Evolutionary conservation across 1,140 invertebrate species (phyloP).

Genomic region (Drosophila littoralis): DNA sequence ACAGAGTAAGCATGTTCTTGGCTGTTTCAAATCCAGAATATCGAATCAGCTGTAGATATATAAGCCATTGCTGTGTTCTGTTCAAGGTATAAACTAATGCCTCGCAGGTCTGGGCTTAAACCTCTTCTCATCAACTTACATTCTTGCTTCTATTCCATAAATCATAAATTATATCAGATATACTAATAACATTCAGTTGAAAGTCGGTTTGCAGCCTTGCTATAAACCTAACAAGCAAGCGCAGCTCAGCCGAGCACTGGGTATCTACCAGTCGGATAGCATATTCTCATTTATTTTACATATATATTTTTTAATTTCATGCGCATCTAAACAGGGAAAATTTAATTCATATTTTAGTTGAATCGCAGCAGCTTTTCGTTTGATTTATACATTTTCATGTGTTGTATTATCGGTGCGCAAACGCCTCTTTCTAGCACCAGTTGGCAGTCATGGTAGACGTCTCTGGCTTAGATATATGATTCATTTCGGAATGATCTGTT

Average conservation of each 20-base stretch:
- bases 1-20: too few relatives aligned
- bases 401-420: conserved; percentile 69
- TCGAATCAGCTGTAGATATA: too few relatives aligned
- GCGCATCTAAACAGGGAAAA: conserved; percentile 43
- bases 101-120: too few relatives aligned
- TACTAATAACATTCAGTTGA: too few relatives aligned
- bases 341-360: conserved; percentile 66
- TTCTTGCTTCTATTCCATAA: too few relatives aligned
- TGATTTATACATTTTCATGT: conserved; percentile 77
- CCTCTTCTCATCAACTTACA: too few relatives aligned
- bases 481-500: conserved; percentile 73
- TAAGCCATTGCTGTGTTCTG: too few relatives aligned
- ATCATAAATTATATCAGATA: too few relatives aligned
- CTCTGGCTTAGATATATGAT: conserved; percentile 60
- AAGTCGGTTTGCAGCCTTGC: too few relatives aligned
- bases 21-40: too few relatives aligned
- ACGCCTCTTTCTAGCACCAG: conserved; percentile 69
- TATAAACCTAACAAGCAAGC: too few relatives aligned
- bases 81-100: too few relatives aligned
- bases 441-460: conserved; percentile 42
- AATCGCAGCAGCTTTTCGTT: conserved; percentile 42
- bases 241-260: neutral
- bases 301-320: conserved; percentile 42
- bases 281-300: neutral
- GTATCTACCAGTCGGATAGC: neutral